Evolutionary conservation across 2,888 invertebrate genomes (phyloP), one percentile per base, ranked within the genome.

Genomic region (Zaprionus lineosus): DNA sequence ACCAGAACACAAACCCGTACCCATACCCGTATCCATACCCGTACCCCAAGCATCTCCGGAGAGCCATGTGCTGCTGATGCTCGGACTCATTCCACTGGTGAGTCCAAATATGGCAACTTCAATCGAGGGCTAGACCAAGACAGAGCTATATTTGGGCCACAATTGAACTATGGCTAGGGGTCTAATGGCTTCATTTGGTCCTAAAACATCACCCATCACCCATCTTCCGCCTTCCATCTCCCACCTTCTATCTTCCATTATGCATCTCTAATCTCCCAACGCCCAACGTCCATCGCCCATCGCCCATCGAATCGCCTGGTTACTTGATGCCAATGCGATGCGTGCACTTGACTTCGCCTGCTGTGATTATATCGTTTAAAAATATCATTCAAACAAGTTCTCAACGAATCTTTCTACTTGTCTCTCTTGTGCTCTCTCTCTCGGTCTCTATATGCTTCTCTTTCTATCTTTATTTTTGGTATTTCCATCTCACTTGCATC

Each of bases 261-360:
- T 5, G 4, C 7, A 7, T 21, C 3, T 21, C 3, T 7, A 3
- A 21, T 21, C 3, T 21, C 3, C 21, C 21, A 21, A 5, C 3
- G 3, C 3, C 40, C 52, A 34, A 36, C 15, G 15, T n/a, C 52
- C 33, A 36, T 28, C 12, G n/a, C 11, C 11, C 4, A 19, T 14
- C 26, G 31, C 15, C 29, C 16, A n/a, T 24, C 24, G 24, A 24
- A 24, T 14, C 61, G 41, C 51, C 64, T 52, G 74, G 77, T 77
- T 81, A 81, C 78, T 81, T 81, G 78, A 77, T 77, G 78, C 81
- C 78, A 59, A 60, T 77, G 76, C 78, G 60, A 56, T 65, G 53
- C 65, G 44, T 77, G 83, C 81, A 83, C 81, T 82, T 82, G 81
- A 82, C 81, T 82, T 82, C 82, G 77, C 72, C 74, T 67, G 73